Evolutionary conservation across 1,140 invertebrate species (phyloP).

Genomic region (Scaptomyza pallida): DNA sequence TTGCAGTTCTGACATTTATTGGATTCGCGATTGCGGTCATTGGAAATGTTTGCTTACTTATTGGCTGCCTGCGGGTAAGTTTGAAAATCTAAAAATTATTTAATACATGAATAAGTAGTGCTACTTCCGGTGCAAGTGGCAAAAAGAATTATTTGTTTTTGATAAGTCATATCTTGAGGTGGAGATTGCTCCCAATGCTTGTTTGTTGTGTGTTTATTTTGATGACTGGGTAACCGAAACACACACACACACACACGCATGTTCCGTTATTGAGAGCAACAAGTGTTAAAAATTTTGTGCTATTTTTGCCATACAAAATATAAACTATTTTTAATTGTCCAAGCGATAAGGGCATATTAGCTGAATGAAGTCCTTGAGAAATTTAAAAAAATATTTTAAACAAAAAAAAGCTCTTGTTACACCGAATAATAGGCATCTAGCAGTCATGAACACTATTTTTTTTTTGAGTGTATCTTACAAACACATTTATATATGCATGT

Average conservation of each 20-base stretch:
- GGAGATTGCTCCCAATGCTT: conserved; percentile 5
- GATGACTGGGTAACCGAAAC: neutral
- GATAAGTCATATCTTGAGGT: conserved; percentile 7
- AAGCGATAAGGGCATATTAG: too few relatives aligned
- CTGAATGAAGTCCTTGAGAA: too few relatives aligned
- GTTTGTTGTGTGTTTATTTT: neutral
- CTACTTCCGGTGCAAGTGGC: neutral
- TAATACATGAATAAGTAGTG: neutral
- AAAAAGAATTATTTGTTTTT: neutral
- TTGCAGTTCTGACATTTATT: conserved; percentile 55
- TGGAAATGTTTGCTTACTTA: conserved; percentile 56
- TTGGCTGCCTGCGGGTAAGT: conserved; percentile 60
- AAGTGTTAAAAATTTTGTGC: neutral
- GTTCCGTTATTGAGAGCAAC: neutral
- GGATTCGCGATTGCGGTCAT: conserved; percentile 49
- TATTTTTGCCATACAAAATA: neutral
- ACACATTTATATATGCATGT: neutral
- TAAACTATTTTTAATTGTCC: too few relatives aligned
- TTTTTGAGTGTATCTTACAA: neutral
- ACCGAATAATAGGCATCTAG: neutral
- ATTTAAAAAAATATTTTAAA: too few relatives aligned
- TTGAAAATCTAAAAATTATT: neutral
- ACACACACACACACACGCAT: too few relatives aligned
- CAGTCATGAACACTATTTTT: neutral
- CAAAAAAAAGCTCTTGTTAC: too few relatives aligned